phyloP scores from a whole-genome alignment of 2,113 vertebrate genomes.

The Delphinapterus leucas region DNA sequence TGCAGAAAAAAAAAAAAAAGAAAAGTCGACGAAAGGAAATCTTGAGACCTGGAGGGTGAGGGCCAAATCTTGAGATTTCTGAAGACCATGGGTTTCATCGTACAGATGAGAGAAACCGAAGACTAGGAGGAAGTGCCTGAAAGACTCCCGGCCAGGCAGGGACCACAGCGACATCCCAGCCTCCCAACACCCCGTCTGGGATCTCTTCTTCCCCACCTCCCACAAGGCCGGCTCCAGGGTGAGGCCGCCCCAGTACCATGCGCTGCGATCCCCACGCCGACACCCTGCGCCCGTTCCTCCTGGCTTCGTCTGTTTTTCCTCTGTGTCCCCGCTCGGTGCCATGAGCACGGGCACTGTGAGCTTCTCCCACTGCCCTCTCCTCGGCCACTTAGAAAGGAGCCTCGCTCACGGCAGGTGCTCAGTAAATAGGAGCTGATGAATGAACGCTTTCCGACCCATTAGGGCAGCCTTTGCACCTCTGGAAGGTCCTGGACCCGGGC shows the following conservation, averaged over 20 bases:
- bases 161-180: fast-evolving
- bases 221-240: background rate
- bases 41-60: background rate
- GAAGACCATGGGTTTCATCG: background rate
- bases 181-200: fast-evolving
- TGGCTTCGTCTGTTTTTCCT: background rate
- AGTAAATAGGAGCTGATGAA: fast-evolving
- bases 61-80: background rate
- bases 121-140: background rate
- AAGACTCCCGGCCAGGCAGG: background rate
- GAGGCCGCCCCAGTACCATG: background rate
- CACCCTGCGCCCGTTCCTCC: fast-evolving
- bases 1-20: background rate
- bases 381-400: fast-evolving
- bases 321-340: fast-evolving
- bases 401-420: fast-evolving
- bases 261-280: fast-evolving
- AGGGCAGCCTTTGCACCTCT: background rate
- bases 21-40: fast-evolving
- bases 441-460: background rate
- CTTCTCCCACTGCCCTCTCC: fast-evolving
- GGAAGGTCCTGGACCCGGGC: background rate
- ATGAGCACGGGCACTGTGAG: fast-evolving
- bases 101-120: background rate
- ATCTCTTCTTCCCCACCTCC: background rate